A percentile compares a stretch with the other conserved stretches of the same genome.
These are phyloP conservation scores for Elachura formosa DNA, from an alignment of 2,113 vertebrate genomes.

Conservation along the genomic window DNA sequence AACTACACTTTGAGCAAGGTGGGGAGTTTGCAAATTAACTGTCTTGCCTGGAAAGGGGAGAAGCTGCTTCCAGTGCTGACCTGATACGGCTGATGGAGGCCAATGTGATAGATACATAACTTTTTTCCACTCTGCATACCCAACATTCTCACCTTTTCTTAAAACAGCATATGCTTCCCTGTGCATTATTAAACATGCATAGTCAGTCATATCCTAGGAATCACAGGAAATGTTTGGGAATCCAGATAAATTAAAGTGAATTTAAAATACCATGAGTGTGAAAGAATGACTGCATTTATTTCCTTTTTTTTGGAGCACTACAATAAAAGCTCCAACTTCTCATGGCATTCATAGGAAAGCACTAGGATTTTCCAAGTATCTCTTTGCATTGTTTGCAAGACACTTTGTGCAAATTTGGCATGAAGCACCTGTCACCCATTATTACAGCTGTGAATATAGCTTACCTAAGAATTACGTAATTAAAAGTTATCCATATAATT, in stretches of 20 bases:
- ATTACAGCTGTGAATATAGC: not conserved
- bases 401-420: not conserved
- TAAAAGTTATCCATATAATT: not conserved
- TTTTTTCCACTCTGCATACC: not conserved
- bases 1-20: not conserved
- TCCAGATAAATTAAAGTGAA: not conserved
- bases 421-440: not conserved
- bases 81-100: not conserved
- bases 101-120: not conserved
- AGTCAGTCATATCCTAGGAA: not conserved
- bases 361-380: not conserved
- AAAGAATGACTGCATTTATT: not conserved
- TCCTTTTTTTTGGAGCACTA: not conserved
- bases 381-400: not conserved
- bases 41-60: not conserved
- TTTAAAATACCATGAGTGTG: not conserved
- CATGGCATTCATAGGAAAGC: not conserved
- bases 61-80: not conserved
- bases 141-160: not conserved
- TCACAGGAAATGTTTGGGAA: not conserved
- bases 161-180: not conserved
- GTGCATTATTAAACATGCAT: accelerated
- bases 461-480: not conserved
- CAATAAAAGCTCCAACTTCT: not conserved
- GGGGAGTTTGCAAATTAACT: not conserved